Conservation (phyloP, 2,888 invertebrate species). For the Polylopha cassiicola region DNA sequence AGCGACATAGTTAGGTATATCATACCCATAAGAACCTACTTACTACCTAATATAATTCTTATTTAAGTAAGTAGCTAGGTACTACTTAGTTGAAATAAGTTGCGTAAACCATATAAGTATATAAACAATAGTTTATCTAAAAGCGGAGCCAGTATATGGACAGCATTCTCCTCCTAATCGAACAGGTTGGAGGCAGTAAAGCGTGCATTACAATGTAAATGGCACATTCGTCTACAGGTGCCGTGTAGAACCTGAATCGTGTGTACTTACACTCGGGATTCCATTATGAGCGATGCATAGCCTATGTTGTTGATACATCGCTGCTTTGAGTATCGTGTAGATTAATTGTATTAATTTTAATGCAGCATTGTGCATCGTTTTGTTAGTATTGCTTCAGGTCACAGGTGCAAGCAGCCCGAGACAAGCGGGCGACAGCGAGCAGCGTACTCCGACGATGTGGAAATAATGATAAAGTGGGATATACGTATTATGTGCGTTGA, state of each 20-base stretch:
- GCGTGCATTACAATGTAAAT: conserved; percentile 72
- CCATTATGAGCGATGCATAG: conserved; percentile 43
- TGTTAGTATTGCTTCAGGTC: conserved; percentile 35
- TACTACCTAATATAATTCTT: no score
- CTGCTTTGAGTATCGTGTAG: conserved; percentile 27
- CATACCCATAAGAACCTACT: no score
- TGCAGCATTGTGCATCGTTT: conserved; percentile 27
- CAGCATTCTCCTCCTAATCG: conserved; percentile 69
- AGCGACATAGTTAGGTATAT: no score
- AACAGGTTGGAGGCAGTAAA: conserved; percentile 64
- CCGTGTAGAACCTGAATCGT: conserved; percentile 60
- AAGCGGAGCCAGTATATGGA: conserved; percentile 38
- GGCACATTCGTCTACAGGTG: conserved; percentile 71
- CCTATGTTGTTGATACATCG: conserved; percentile 42
- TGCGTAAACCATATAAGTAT: conserved; percentile 21
- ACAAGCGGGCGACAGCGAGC: conserved; percentile 62
- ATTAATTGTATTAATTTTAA: neutral
- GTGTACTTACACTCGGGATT: conserved; percentile 34
- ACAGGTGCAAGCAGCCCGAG: conserved; percentile 59
- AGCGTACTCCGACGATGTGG: conserved; percentile 46
- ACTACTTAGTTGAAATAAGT: conserved; percentile 11
- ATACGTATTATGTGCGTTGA: conserved; percentile 22
- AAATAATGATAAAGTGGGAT: conserved; percentile 41
- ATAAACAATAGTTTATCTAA: conserved; percentile 33
- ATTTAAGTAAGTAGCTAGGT: no score